Evolutionary conservation across 2,888 invertebrate genomes (phyloP), one percentile per base, ranked within the genome.

Genomic region (Macroteleia sp.): DNA sequence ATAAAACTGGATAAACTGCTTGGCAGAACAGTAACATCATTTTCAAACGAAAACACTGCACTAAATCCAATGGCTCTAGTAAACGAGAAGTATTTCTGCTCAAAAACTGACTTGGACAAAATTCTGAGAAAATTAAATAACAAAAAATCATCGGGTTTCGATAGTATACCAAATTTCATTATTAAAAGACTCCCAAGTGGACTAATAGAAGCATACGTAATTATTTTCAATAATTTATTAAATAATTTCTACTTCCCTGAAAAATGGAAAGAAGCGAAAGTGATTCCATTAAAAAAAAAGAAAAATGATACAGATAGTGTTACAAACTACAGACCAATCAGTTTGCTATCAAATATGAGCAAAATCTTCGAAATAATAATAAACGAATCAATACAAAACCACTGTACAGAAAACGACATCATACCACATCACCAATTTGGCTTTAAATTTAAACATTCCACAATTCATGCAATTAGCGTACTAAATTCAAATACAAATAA

Each of bases 121-220:
- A 25, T 25, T 5, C 3, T 25, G 6, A 25, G 25, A 6, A 25
- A 25, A 25, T 25, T 25, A 14, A 77, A 76, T 4, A 77, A 76
- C 16, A 79, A 82, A 69, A 76, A 56, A 64, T 82, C 77, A 0
- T n/a, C 82, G 2, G 66, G 79, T 1, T 54, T 59, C 4, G 77
- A 79, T 19, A 30, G 56, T 2, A 73, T 81, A 2, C 62, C 70
- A 0, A 75, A n/a, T n/a, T n/a, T n/a, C n/a, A n/a, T n/a, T n/a
- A n/a, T n/a, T n/a, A n/a, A n/a, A n/a, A n/a, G n/a, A n/a, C n/a
- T n/a, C n/a, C n/a, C n/a, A n/a, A n/a, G n/a, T n/a, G n/a, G n/a
- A n/a, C n/a, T n/a, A n/a, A n/a, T n/a, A n/a, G n/a, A n/a, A n/a
- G n/a, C n/a, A n/a, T n/a, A n/a, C n/a, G n/a, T n/a, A n/a, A 25